Percentiles rank a stretch among this genome's conserved stretches.
Conservation (phyloP, 2,113 vertebrate species). For the Phoenicopterus ruber region DNA sequence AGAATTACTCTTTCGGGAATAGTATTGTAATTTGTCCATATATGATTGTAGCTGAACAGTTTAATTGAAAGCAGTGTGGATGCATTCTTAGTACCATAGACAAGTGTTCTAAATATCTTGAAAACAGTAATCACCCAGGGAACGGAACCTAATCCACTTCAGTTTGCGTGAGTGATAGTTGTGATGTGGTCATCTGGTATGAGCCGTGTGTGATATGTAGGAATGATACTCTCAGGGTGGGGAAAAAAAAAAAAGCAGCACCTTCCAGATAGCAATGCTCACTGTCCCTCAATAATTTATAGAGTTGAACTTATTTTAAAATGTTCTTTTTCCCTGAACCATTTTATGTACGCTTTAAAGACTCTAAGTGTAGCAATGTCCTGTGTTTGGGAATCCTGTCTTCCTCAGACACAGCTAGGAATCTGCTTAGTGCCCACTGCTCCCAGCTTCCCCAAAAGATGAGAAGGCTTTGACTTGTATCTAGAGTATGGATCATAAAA, state of each 20-base stretch:
- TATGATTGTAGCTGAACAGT: not conserved
- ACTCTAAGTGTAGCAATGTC: not conserved
- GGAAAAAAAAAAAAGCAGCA: not conserved
- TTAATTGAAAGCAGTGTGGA: not conserved
- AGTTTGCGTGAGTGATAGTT: not conserved
- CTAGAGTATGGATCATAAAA: not conserved
- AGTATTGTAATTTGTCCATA: not conserved
- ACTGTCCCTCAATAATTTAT: not conserved
- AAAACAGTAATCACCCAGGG: not conserved
- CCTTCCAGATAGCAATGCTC: not conserved
- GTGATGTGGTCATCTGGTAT: not conserved
- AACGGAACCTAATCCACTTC: not conserved
- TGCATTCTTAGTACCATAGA: not conserved
- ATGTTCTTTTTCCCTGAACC: not conserved
- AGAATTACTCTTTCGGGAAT: not conserved
- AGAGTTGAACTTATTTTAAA: not conserved
- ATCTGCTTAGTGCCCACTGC: not conserved
- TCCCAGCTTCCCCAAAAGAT: not conserved
- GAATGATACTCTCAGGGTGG: not conserved
- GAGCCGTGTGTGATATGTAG: accelerated
- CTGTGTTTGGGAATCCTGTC: not conserved
- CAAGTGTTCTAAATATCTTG: not conserved
- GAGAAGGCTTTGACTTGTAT: not conserved
- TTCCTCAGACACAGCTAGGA: not conserved
- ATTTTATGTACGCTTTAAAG: not conserved